Conservation (phyloP, 1,140 invertebrate species). For the Bombyx mori region ASM3026992v2 NC_085108.1:4161001-4161500, state of each 20-base stretch:
- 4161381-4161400: slow-evolving; percentile 5
- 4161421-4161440: not conserved
- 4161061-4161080: too few species aligned
- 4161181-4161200: too few species aligned
- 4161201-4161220: slow-evolving; percentile 1
- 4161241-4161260: slow-evolving; percentile 64
- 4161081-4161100: too few species aligned
- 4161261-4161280: slow-evolving; percentile 61
- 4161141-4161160: not conserved
- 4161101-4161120: too few species aligned
- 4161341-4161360: slow-evolving; percentile 25
- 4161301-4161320: slow-evolving; percentile 46
- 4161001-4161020: too few species aligned
- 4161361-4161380: slow-evolving; percentile 38
- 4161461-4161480: slow-evolving; percentile 1
- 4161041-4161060: too few species aligned
- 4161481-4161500: not conserved
- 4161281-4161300: slow-evolving; percentile 55
- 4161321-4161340: slow-evolving; percentile 30
- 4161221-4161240: slow-evolving; percentile 45
- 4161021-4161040: too few species aligned
- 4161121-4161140: not conserved
- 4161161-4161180: too few species aligned
- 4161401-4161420: too few species aligned
- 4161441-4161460: not conserved